Evolutionary conservation across 2,113 vertebrate genomes (phyloP), one percentile per base, ranked within the genome.

Genomic region (Tichodroma muraria): DNA sequence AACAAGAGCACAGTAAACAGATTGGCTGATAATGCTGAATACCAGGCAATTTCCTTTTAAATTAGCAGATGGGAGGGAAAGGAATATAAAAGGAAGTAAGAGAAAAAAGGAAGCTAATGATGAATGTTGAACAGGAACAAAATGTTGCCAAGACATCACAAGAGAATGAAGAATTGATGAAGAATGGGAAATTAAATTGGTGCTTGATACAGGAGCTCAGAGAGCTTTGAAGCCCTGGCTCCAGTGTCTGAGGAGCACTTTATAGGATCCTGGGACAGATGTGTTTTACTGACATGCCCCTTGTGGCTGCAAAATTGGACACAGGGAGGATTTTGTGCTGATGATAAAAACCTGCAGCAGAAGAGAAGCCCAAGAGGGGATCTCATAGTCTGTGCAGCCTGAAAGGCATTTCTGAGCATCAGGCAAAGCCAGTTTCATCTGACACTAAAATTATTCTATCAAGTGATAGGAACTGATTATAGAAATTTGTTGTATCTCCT

Each of bases 51-150:
- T 95, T 95, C 93, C 95, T 96, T 95, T 97, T 60, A 94, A 96
- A 97, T 96, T 95, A 96, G 90, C 93, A 95, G 94, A 96, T 94
- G 90, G 85, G 82, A 96, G 90, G 88, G 94, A 95, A 90, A 93
- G 91, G 88, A 94, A 86, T 95, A 91, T 85, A 95, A 95, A 97
- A 94, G 93, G 69, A 94, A 95, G 89, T 69, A 70, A 80, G 45
- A 80, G 69, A 30, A 80, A 89, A 77, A 83, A 95, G 84, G 94
- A 95, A 91, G 57, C 61, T 96, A 75, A 90, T 95, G 96, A 93
- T 94, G 94, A 95, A 89, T 86, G 94, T 83, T 70, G 85, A 88
- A 75, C 2, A 1, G 61, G 94, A 96, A 90, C 95, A 94, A 92
- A 95, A 97, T 92, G 94, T 95, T 96, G 93, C 94, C 88, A 88